Conservation (phyloP, 1,140 invertebrate genomes). For the Chymomyza costata region DNA sequence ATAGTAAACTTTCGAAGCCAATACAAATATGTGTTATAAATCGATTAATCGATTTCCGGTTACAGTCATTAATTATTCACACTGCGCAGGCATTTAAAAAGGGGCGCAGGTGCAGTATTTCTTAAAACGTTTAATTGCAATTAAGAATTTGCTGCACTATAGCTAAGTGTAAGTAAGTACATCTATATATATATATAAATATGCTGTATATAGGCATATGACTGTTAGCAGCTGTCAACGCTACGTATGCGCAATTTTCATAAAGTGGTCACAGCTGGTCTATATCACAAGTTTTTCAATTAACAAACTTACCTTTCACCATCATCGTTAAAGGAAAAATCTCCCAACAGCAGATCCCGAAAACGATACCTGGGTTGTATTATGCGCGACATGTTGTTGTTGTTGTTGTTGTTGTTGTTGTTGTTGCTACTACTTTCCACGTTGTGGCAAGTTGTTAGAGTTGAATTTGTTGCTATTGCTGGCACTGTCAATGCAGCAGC, state of each 20-base stretch:
- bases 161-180: no score
- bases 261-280: conserved; percentile 33
- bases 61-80: conserved; percentile 17
- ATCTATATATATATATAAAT: no score
- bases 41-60: conserved; percentile 53
- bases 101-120: no score
- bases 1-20: no score
- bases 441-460: conserved; percentile 8
- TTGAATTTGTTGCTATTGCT: conserved; percentile 25
- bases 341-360: conserved; percentile 85
- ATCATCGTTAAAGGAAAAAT: conserved; percentile 86
- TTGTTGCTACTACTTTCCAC: conserved; percentile 7
- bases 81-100: conserved; percentile 47
- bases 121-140: conserved; percentile 40
- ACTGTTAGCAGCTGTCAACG: conserved; percentile 7
- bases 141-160: no score
- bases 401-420: conserved; percentile 20
- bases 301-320: conserved; percentile 75
- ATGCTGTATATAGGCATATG: no score
- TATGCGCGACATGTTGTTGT: conserved; percentile 66
- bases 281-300: neutral
- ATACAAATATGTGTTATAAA: no score
- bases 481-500: conserved; percentile 37
- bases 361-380: conserved; percentile 81
- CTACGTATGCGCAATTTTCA: conserved; percentile 44